A percentile compares a stretch with the other conserved stretches of the same genome.
These are phyloP conservation scores for Triops longicaudatus DNA, from an alignment of 1,140 invertebrate species.

Conservation along the genomic window DNA sequence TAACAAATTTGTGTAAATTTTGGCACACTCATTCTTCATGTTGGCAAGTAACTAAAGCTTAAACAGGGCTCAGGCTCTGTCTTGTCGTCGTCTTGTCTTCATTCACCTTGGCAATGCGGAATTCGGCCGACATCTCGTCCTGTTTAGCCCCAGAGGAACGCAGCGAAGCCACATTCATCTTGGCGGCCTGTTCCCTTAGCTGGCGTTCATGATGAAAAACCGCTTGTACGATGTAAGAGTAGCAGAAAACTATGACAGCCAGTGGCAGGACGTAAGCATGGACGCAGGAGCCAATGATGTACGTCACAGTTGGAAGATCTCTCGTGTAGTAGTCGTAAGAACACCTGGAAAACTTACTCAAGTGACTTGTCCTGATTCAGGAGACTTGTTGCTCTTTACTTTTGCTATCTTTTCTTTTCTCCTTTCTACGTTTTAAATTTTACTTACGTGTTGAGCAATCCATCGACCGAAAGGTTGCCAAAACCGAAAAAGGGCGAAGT, in stretches of 20 bases:
- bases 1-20: conserved; percentile 26
- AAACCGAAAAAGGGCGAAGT: conserved; percentile 36
- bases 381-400: not conserved
- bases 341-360: conserved; percentile 17
- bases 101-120: conserved; percentile 29
- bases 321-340: conserved; percentile 57
- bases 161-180: conserved; percentile 38
- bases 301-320: conserved; percentile 54
- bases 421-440: too few species aligned
- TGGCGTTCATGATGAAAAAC: conserved; percentile 41
- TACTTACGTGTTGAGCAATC: conserved; percentile 30
- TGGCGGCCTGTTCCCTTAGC: conserved; percentile 38
- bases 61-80: not conserved
- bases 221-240: conserved; percentile 44
- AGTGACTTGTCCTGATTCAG: not conserved
- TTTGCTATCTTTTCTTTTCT: not conserved
- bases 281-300: conserved; percentile 33
- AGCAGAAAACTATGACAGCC: conserved; percentile 38
- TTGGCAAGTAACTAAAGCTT: not conserved
- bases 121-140: conserved; percentile 38
- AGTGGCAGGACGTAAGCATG: conserved; percentile 37
- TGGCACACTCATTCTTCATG: not conserved
- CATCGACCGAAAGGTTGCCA: conserved; percentile 35
- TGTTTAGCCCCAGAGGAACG: conserved; percentile 42
- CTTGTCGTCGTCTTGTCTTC: not conserved